Conservation (phyloP, 2,113 vertebrate species). For the Sapajus apella region DNA sequence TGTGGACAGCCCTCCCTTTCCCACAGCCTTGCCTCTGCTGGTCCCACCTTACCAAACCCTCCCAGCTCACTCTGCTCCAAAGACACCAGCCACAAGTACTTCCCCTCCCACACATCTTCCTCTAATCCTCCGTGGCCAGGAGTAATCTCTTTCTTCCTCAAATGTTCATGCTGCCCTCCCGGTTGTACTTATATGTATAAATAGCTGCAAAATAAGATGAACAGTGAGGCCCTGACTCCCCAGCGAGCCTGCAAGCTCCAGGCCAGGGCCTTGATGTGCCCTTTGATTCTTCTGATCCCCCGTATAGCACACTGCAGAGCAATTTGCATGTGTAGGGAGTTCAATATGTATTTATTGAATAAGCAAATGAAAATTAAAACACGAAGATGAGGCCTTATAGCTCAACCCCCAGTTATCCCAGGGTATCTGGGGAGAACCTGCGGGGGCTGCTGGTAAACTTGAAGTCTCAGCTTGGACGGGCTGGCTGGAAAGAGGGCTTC, state of each 20-base stretch:
- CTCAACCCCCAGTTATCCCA: rapidly evolving
- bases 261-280: background rate
- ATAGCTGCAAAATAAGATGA: background rate
- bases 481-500: background rate
- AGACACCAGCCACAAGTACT: background rate
- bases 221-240: background rate
- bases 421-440: rapidly evolving
- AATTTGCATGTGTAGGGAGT: rapidly evolving
- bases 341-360: rapidly evolving
- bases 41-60: rapidly evolving
- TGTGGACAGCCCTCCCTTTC: background rate
- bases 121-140: background rate
- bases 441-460: background rate
- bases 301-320: rapidly evolving
- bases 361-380: background rate
- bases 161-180: background rate
- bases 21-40: background rate
- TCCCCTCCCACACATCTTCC: background rate
- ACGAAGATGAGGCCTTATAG: rapidly evolving
- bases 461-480: background rate
- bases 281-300: rapidly evolving
- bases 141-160: background rate
- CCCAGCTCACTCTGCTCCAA: background rate
- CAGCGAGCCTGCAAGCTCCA: rapidly evolving
- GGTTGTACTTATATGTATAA: too few species aligned